A percentile compares a stretch with the other conserved stretches of the same genome.
phyloP scores from a whole-genome alignment of 1,140 invertebrate genomes.

The Zaprionus lachaisei region DNA sequence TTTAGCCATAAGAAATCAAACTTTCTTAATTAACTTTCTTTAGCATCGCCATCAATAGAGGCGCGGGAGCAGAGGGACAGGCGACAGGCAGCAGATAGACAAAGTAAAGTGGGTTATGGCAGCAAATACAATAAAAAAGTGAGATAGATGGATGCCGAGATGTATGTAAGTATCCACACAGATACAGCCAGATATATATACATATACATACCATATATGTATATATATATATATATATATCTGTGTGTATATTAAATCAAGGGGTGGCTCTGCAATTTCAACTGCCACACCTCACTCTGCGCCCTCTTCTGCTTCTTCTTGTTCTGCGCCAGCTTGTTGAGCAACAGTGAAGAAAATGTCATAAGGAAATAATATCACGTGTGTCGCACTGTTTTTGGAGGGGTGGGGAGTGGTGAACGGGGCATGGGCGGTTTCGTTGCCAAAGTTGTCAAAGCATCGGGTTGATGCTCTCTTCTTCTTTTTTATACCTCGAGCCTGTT shows the following conservation, averaged over 20 bases:
- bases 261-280: background rate
- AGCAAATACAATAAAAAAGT: slow-evolving; percentile 16
- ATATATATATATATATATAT: background rate
- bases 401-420: background rate
- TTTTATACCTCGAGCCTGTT: slow-evolving; percentile 23
- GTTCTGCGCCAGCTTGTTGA: slow-evolving; percentile 18
- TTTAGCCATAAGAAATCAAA: slow-evolving; percentile 82
- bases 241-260: slow-evolving; percentile 1
- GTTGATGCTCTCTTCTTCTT: slow-evolving; percentile 22
- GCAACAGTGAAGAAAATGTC: slow-evolving; percentile 44
- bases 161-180: background rate
- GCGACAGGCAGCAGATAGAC: slow-evolving; percentile 32
- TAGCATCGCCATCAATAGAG: slow-evolving; percentile 42
- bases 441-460: slow-evolving; percentile 32
- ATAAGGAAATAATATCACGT: slow-evolving; percentile 46
- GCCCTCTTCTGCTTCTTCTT: background rate
- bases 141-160: background rate
- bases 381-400: slow-evolving; percentile 10
- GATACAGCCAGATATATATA: background rate
- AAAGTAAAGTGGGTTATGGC: slow-evolving; percentile 49
- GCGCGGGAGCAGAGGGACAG: background rate
- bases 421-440: background rate
- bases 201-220: background rate
- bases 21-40: slow-evolving; percentile 82
- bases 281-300: background rate